Base-by-base conservation (phyloP, 1,140 invertebrate species). In the Akabosia matsudoensis region DNA sequence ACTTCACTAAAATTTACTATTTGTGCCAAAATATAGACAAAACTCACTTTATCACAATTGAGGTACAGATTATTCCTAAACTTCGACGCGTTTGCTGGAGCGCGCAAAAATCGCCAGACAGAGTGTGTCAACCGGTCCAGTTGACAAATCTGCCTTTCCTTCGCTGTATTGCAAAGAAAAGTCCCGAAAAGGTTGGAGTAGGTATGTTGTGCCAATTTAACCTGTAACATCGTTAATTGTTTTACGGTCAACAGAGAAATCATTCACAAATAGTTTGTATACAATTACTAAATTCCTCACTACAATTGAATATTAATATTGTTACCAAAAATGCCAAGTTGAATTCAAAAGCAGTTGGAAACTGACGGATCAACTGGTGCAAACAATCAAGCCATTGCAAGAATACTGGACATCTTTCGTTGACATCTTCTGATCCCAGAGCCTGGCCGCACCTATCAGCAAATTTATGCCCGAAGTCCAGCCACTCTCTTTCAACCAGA, bases 321-420 rank as follows among this genome's bases (percentile, higher is more conserved):
- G 89, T 89, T 84, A 97, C 97, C 86, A 99, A 87, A 85, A 94
- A 98, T 16, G 91, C 90, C 78, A 93, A 89, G 80, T 95, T 97
- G 86, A 98, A 98, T 87, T 99, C 93, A 87, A 99, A 99, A 82
- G 91, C 91, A 84, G 92, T 94, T 1, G 94, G 93, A 86, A 94
- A 97, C 86, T 98, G 95, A 77, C 86, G 82, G 77, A 92, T 88
- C 64, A 99, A 87, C 85, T 99, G 97, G 87, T 97, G 92, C 0
- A 99, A 92, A 83, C 96, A 95, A 84, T 99, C 97, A 2, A 99
- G 87, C 95, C 96, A 99, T 85, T 99, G 97, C 54, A 99, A 86
- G 87, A 99, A 99, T 76, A 99, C 94, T 18, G 97, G 97, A 84
- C 94, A 96, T 74, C 92, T 87, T 86, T 99, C 96, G 85, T 96